Evolutionary conservation across 2,113 vertebrate genomes (phyloP).

Genomic region (Neolamprologus ventralis): DNA sequence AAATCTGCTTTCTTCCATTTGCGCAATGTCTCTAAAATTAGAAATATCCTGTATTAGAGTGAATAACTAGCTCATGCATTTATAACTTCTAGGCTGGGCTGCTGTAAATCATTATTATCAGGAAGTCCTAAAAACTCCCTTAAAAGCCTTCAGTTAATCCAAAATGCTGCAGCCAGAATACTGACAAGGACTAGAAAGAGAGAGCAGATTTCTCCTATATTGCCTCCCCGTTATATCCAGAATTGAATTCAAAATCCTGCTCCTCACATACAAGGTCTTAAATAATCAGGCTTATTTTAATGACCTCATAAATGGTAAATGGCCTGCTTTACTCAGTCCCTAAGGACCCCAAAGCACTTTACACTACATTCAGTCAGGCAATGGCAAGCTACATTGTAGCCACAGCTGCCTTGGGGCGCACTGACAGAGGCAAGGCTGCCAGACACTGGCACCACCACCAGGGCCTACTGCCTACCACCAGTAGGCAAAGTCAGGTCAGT

Average conservation of each 20-base stretch:
- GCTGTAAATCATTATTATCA: background rate
- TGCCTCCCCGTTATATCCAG: background rate
- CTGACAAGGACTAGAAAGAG: background rate
- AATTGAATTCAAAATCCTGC: background rate
- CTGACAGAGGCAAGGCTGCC: no score
- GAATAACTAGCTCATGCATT: background rate
- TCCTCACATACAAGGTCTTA: background rate
- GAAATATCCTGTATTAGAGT: background rate
- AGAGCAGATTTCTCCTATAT: background rate
- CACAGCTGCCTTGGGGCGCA: no score
- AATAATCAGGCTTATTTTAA: background rate
- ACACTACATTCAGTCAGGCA: no score
- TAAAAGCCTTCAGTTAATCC: accelerated
- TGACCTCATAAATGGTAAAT: no score
- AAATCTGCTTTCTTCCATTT: background rate
- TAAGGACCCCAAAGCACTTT: no score
- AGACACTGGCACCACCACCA: no score
- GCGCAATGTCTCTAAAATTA: background rate
- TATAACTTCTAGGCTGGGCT: accelerated
- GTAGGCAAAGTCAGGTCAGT: no score
- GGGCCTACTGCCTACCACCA: no score
- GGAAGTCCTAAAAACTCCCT: background rate
- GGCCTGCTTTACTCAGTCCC: no score
- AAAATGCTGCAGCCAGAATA: accelerated
- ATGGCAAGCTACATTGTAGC: no score